Evolutionary conservation across 2,888 invertebrate species (phyloP).

Genomic region (Drosophila neonasuta): DNA sequence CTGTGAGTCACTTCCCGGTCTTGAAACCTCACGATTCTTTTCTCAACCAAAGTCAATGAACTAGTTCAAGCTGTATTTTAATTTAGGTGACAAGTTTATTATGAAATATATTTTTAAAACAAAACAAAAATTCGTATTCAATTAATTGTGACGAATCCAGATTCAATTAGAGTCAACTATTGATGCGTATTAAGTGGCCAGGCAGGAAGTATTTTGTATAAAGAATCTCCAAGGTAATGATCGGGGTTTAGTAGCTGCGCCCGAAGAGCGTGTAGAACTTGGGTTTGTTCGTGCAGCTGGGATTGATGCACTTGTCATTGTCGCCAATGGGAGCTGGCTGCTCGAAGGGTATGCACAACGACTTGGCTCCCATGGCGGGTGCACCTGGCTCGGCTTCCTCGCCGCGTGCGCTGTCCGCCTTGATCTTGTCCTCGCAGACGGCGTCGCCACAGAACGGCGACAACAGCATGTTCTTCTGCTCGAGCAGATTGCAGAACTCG

Average conservation of each 20-base stretch:
- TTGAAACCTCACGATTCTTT: background rate
- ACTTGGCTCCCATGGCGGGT: slow-evolving; percentile 99
- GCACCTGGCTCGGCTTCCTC: slow-evolving; percentile 89
- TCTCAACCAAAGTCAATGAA: background rate
- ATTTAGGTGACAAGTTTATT: slow-evolving; percentile 5
- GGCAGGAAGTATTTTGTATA: slow-evolving; percentile 19
- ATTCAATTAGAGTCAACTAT: slow-evolving; percentile 19
- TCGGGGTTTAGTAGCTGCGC: slow-evolving; percentile 92
- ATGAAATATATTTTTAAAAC: slow-evolving; percentile 11
- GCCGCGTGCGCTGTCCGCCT: slow-evolving; percentile 92
- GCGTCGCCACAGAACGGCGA: slow-evolving; percentile 97
- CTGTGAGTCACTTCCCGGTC: slow-evolving; percentile 1
- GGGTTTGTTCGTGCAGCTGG: slow-evolving; percentile 90
- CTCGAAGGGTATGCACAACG: slow-evolving; percentile 97
- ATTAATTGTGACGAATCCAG: slow-evolving; percentile 17
- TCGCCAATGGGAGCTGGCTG: slow-evolving; percentile 87
- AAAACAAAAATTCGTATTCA: slow-evolving; percentile 18
- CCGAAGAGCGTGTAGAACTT: slow-evolving; percentile 96
- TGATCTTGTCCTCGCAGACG: slow-evolving; percentile 96
- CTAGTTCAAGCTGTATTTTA: background rate
- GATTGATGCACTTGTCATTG: slow-evolving; percentile 92
- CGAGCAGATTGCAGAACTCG: slow-evolving; percentile 90
- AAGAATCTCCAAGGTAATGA: background rate
- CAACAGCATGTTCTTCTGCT: slow-evolving; percentile 94
- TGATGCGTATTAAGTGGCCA: slow-evolving; percentile 27